phyloP scores from a whole-genome alignment of 92 coral and sea anemone genomes.

The Actinernus sp. region DNA sequence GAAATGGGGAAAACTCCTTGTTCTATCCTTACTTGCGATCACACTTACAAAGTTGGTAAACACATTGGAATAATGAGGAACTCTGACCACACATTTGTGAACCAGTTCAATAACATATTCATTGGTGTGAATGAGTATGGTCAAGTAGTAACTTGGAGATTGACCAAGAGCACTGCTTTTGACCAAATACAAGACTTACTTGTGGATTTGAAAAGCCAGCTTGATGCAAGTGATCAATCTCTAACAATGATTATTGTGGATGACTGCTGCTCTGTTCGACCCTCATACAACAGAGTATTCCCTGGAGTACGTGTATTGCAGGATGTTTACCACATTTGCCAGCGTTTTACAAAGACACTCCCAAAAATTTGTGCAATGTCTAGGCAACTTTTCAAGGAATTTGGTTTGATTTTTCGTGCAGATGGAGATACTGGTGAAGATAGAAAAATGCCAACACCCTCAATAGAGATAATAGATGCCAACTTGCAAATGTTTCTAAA shows the following conservation, averaged over 20 bases:
- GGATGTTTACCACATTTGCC: constrained; percentile 61
- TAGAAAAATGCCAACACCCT: constrained; percentile 33
- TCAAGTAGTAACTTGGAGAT: constrained; percentile 56
- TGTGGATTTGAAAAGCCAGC: constrained; percentile 36
- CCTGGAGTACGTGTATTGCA: constrained; percentile 21
- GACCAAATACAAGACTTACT: constrained; percentile 54
- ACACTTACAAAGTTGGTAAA: constrained; percentile 75
- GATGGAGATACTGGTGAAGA: constrained; percentile 56
- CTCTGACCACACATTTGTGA: constrained; percentile 41
- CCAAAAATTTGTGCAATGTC: constrained; percentile 34
- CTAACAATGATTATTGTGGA: constrained; percentile 55
- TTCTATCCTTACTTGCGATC: constrained; percentile 67
- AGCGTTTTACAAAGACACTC: constrained; percentile 51
- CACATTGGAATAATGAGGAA: constrained; percentile 48
- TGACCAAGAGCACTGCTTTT: constrained; percentile 58
- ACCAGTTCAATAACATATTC: constrained; percentile 70
- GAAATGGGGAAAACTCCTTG: constrained; percentile 26
- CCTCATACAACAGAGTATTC: constrained; percentile 33
- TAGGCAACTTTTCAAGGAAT: constrained; percentile 31
- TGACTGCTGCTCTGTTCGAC: constrained; percentile 54
- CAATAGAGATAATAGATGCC: constrained; percentile 3
- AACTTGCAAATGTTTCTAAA: constrained; percentile 43
- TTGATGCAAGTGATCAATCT: constrained; percentile 7
- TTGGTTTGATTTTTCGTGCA: constrained; percentile 53
- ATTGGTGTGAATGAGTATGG: constrained; percentile 68